A percentile compares a stretch with the other conserved stretches of the same genome.
Evolutionary conservation across 2,113 vertebrate genomes (phyloP).

Genomic region (Dasyornis broadbenti): DNA sequence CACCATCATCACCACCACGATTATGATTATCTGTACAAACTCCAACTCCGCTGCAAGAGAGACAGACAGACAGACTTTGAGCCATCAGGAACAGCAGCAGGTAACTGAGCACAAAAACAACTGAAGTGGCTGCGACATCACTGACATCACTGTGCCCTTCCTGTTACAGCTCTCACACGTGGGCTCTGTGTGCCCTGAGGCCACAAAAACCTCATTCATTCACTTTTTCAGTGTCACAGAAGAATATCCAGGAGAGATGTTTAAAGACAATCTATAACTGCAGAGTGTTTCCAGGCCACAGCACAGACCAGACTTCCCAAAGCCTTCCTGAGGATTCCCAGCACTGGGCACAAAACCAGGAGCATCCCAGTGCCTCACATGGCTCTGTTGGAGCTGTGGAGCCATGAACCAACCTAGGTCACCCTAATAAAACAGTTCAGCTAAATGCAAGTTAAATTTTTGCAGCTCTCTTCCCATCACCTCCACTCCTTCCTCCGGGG

Average conservation of each 20-base stretch:
- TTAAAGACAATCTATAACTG: background rate
- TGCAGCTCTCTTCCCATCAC: background rate
- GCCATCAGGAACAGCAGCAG: background rate
- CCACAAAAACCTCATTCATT: background rate
- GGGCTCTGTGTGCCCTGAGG: background rate
- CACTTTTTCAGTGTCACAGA: background rate
- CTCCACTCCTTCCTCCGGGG: background rate
- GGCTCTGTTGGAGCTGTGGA: rapidly evolving
- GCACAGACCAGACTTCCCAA: background rate
- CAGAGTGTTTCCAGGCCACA: background rate
- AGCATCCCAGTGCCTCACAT: rapidly evolving
- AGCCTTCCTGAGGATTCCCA: background rate
- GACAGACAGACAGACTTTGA: constrained; percentile 6
- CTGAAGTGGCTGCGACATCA: rapidly evolving
- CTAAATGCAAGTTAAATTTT: background rate
- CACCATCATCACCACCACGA: constrained; percentile 96
- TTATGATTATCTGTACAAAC: constrained; percentile 96
- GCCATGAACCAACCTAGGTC: rapidly evolving
- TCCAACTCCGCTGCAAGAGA: constrained; percentile 88
- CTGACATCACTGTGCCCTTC: background rate
- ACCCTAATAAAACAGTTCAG: background rate
- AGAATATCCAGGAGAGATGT: background rate
- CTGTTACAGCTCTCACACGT: background rate
- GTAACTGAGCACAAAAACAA: background rate
- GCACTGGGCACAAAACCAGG: background rate